A percentile compares a stretch with the other conserved stretches of the same genome.
Conservation (phyloP, 2,888 invertebrate species). For the Acronicta psi region DNA sequence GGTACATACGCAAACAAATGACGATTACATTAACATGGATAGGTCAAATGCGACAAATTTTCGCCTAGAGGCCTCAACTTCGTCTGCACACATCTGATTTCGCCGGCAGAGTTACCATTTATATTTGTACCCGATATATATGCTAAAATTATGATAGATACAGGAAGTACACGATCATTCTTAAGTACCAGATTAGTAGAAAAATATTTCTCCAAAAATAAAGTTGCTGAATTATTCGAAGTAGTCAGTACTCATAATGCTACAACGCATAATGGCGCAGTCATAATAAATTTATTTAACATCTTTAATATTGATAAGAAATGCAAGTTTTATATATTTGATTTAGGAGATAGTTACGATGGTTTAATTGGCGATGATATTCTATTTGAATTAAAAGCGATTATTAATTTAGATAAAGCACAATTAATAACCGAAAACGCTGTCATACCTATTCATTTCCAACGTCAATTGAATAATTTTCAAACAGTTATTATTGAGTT, state of each 20-base stretch:
- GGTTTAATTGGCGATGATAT: constrained; percentile 8
- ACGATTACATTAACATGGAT: not conserved
- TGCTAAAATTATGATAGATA: not conserved
- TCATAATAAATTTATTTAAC: not conserved
- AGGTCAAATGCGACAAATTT: not conserved
- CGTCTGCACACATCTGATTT: not conserved
- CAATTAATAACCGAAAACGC: not conserved
- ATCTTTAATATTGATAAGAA: not conserved
- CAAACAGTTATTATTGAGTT: not conserved
- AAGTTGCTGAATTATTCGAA: not conserved
- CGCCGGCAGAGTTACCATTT: not conserved
- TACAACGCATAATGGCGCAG: not conserved
- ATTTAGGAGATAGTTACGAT: constrained; percentile 1
- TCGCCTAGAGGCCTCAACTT: constrained; percentile 1
- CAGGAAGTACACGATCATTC: not conserved
- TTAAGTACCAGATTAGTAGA: not conserved
- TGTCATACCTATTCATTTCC: not conserved
- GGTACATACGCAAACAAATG: not conserved
- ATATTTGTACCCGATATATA: not conserved
- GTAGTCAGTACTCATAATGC: not conserved
- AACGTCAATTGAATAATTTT: not conserved
- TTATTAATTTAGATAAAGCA: constrained; percentile 4
- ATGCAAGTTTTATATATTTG: constrained; percentile 1
- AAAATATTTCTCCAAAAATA: not conserved
- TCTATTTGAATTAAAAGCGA: constrained; percentile 4